Evolutionary conservation across 2,113 vertebrate genomes (phyloP).

Genomic region (Hemiscyllium ocellatum): DNA sequence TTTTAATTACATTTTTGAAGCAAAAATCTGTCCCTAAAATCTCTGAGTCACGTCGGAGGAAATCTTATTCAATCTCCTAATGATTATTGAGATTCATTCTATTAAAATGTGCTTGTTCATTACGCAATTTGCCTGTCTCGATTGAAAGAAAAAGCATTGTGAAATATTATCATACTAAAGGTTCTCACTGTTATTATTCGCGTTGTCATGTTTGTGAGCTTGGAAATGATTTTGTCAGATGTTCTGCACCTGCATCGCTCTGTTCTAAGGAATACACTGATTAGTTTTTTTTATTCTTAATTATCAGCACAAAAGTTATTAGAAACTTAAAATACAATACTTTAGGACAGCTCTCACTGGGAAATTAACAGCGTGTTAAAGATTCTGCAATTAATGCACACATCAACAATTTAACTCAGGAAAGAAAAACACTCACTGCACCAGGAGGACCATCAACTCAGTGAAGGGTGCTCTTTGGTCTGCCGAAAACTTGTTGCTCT

Average conservation of each 20-base stretch:
- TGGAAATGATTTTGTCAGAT: neutral
- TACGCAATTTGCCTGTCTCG: neutral
- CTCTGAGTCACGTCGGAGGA: neutral
- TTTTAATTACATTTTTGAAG: neutral
- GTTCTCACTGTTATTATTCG: neutral
- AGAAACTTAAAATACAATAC: neutral
- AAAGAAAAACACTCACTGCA: too few relatives aligned
- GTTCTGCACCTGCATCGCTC: neutral
- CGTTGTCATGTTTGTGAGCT: neutral
- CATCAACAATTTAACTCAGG: neutral
- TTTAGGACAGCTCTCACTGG: neutral
- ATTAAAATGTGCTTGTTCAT: neutral
- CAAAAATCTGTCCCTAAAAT: neutral
- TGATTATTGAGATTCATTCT: neutral
- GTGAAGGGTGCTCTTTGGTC: too few relatives aligned
- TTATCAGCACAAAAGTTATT: neutral
- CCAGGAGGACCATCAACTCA: too few relatives aligned
- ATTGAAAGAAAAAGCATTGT: neutral
- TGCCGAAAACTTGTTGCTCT: too few relatives aligned
- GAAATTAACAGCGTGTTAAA: neutral
- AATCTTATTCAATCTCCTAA: neutral
- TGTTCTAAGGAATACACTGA: neutral
- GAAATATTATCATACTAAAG: neutral
- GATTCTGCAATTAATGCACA: neutral
- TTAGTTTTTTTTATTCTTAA: neutral